Conservation (phyloP, 1,140 invertebrate species). For the Bombus sylvicola region DNA sequence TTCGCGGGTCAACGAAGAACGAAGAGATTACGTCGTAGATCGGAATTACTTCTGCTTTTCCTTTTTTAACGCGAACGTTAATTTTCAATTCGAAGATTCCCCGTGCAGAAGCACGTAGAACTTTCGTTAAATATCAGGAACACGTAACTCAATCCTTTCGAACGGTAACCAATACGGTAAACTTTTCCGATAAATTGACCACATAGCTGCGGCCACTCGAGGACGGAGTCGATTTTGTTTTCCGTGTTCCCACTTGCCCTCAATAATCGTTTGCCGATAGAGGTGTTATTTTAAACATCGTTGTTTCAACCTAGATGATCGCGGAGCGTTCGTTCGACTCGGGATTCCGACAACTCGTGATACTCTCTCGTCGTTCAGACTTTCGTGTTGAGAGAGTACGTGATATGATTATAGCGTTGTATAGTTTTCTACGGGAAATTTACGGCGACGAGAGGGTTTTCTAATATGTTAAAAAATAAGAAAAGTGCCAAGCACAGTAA, state of each 20-base stretch:
- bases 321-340: neutral
- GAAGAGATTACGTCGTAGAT: neutral
- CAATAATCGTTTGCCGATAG: conserved; percentile 39
- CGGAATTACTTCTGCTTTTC: neutral
- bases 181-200: conserved; percentile 28
- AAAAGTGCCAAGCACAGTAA: conserved; percentile 63
- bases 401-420: neutral
- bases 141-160: neutral
- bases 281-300: conserved; percentile 12
- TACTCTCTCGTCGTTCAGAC: conserved; percentile 1
- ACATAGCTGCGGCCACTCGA: neutral
- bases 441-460: conserved; percentile 13
- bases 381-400: neutral
- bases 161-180: neutral
- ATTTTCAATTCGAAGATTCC: neutral
- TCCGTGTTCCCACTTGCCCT: neutral
- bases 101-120: no score
- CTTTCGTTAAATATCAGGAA: conserved; percentile 46
- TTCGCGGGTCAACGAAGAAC: neutral
- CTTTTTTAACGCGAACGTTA: neutral
- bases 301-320: neutral
- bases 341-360: conserved; percentile 39
- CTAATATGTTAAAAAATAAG: conserved; percentile 13
- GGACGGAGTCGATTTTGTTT: conserved; percentile 21
- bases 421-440: conserved; percentile 7